Conservation (phyloP, 2,888 invertebrate species). For the Drosophila barbarae region DNA sequence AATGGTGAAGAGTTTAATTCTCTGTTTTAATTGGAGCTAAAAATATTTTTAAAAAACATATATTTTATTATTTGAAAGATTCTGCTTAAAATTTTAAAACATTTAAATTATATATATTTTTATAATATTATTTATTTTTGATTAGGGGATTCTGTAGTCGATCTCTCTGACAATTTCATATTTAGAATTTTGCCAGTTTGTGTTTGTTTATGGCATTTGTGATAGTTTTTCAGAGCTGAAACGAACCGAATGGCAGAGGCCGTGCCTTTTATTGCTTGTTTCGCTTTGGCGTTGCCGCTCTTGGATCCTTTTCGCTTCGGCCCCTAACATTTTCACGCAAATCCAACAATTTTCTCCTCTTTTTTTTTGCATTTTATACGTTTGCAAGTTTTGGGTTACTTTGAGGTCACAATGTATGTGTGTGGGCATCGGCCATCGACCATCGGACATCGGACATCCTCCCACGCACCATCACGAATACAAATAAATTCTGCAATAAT, state of each 20-base stretch:
- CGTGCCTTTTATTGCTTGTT: constrained; percentile 62
- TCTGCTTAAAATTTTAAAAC: background rate
- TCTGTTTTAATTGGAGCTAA: background rate
- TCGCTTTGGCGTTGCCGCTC: constrained; percentile 42
- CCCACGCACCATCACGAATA: constrained; percentile 37
- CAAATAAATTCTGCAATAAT: constrained; percentile 59
- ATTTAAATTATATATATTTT: background rate
- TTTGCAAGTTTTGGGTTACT: constrained; percentile 61
- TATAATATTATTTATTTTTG: background rate
- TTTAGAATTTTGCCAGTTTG: constrained; percentile 24
- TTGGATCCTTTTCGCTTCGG: constrained; percentile 22
- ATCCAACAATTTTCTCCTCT: constrained; percentile 13
- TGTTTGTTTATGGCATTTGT: constrained; percentile 45
- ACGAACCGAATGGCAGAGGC: constrained; percentile 45
- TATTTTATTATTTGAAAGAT: background rate
- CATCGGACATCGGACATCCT: constrained; percentile 13
- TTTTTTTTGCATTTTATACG: constrained; percentile 24
- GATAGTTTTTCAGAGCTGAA: constrained; percentile 50
- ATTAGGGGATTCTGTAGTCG: constrained; percentile 19
- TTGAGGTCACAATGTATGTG: constrained; percentile 57
- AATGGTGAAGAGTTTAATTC: background rate
- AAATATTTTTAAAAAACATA: background rate
- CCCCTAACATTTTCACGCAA: constrained; percentile 25
- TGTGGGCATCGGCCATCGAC: constrained; percentile 9
- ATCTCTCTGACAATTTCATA: background rate